Conservation (phyloP, 2,113 vertebrate species). For the Ia io region DNA sequence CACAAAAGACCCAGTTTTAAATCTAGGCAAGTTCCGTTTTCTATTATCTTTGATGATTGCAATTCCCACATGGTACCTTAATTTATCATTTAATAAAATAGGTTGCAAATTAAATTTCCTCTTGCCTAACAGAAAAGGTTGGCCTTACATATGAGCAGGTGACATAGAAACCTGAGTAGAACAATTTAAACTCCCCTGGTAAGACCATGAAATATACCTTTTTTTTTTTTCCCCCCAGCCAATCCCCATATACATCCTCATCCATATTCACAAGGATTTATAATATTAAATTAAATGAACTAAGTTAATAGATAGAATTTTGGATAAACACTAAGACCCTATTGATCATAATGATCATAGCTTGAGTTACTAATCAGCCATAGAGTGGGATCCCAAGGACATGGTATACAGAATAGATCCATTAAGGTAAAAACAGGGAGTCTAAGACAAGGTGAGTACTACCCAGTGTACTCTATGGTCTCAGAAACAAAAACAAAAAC, state of each 20-base stretch:
- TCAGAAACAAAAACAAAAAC: neutral
- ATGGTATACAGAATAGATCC: neutral
- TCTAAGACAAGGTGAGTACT: neutral
- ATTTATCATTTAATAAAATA: slow-evolving; percentile 55
- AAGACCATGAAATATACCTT: neutral
- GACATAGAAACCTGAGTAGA: neutral
- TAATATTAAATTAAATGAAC: neutral
- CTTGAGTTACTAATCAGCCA: neutral
- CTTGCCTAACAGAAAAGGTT: neutral
- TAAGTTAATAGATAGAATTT: neutral
- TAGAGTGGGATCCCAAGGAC: neutral
- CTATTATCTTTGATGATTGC: slow-evolving; percentile 32
- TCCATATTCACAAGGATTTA: neutral
- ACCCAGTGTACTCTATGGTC: too few relatives aligned
- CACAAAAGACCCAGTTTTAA: slow-evolving; percentile 53
- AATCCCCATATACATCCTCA: neutral
- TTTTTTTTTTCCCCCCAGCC: neutral
- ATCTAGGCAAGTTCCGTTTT: slow-evolving; percentile 12
- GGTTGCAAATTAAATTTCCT: slow-evolving; percentile 37
- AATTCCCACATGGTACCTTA: slow-evolving; percentile 19
- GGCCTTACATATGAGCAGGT: neutral
- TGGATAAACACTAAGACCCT: neutral
- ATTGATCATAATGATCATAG: neutral
- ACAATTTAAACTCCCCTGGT: neutral
- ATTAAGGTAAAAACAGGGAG: neutral